A percentile compares a stretch with the other conserved stretches of the same genome.
These are phyloP conservation scores for Neuroscelio doddi DNA, from an alignment of 2,888 invertebrate genomes.

Conservation along the genomic window DNA sequence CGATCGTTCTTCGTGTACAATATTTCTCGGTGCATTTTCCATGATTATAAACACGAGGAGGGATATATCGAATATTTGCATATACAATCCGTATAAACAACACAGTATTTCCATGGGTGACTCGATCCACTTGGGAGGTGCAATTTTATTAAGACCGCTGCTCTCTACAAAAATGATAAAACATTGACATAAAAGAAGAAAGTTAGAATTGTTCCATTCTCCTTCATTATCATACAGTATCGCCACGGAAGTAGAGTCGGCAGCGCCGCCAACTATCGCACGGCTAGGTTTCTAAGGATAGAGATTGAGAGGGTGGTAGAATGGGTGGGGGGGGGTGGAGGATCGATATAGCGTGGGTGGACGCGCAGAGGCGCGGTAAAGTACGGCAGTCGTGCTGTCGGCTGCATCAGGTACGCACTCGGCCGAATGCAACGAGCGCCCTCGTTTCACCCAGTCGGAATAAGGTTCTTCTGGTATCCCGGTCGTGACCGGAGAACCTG, in stretches of 20 bases:
- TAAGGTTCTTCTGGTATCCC: not conserved
- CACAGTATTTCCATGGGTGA: too few species aligned
- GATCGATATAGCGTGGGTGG: slow-evolving; percentile 72
- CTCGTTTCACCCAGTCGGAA: not conserved
- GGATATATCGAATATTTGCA: too few species aligned
- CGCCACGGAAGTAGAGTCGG: slow-evolving; percentile 30
- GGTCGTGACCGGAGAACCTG: not conserved
- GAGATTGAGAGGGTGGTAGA: slow-evolving; percentile 23
- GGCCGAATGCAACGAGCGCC: slow-evolving; percentile 4
- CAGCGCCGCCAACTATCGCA: slow-evolving; percentile 43
- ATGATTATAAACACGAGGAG: too few species aligned
- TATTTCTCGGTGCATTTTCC: too few species aligned
- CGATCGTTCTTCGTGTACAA: too few species aligned
- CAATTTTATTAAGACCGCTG: too few species aligned
- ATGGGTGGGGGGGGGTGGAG: slow-evolving; percentile 53
- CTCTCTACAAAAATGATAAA: too few species aligned
- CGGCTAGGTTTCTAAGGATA: slow-evolving; percentile 39
- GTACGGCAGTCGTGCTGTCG: slow-evolving; percentile 50
- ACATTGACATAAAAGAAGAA: too few species aligned
- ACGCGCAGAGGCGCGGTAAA: slow-evolving; percentile 60
- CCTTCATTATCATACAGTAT: slow-evolving; percentile 1
- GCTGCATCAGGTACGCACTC: slow-evolving; percentile 35
- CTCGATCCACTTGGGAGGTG: too few species aligned
- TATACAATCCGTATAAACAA: too few species aligned
- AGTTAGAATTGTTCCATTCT: not conserved